Evolutionary conservation across 2,888 invertebrate genomes (phyloP).

Genomic region (Ischnus inquisitorius): DNA sequence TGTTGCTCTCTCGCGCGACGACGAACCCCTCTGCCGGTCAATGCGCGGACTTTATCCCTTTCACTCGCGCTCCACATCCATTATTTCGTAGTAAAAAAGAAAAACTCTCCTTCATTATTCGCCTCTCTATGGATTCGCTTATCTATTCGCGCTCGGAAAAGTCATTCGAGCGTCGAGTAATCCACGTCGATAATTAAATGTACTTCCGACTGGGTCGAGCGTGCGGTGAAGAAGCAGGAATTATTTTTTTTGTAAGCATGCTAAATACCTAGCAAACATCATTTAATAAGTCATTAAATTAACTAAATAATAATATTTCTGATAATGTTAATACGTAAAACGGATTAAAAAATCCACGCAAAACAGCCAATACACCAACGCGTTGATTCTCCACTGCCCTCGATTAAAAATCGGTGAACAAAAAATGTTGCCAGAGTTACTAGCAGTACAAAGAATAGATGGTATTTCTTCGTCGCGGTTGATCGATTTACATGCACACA

Average conservation of each 20-base stretch:
- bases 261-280: too few relatives aligned
- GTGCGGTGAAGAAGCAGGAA: neutral
- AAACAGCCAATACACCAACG: too few relatives aligned
- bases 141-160: neutral
- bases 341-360: too few relatives aligned
- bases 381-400: too few relatives aligned
- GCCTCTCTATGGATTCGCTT: neutral
- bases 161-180: neutral
- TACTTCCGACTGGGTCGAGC: neutral
- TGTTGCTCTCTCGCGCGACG: neutral
- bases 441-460: neutral
- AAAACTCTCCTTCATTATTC: neutral
- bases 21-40: neutral
- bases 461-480: slow-evolving; percentile 5
- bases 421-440: neutral
- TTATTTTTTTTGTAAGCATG: neutral
- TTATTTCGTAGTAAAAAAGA: neutral
- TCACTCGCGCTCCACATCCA: neutral
- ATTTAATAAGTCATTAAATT: too few relatives aligned
- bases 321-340: too few relatives aligned
- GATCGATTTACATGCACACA: slow-evolving; percentile 17
- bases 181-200: neutral
- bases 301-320: too few relatives aligned
- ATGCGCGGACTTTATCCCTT: neutral
- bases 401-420: neutral